Conservation (phyloP, 1,140 invertebrate species). For the Ladona fulva region DNA sequence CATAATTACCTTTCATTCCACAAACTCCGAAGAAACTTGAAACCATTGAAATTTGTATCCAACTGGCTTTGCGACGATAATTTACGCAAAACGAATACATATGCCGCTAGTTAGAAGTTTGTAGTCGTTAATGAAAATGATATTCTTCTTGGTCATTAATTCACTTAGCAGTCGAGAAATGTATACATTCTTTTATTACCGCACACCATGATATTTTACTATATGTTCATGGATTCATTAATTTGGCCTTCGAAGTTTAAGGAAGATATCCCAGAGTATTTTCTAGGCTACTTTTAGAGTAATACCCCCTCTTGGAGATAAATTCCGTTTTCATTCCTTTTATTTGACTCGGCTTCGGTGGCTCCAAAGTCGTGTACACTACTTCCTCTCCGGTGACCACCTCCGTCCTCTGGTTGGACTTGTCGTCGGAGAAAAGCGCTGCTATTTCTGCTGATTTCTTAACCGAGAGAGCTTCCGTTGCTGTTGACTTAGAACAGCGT, state of each 20-base stretch:
- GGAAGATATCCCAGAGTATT: constrained; percentile 46
- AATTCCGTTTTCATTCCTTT: constrained; percentile 35
- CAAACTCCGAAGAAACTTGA: too few relatives aligned
- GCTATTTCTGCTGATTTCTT: constrained; percentile 83
- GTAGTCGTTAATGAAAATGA: too few relatives aligned
- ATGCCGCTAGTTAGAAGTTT: too few relatives aligned
- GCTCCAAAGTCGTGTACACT: constrained; percentile 30
- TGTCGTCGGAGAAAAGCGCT: constrained; percentile 67
- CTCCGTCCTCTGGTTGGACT: constrained; percentile 34
- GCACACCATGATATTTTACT: too few relatives aligned
- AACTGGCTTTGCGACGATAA: too few relatives aligned
- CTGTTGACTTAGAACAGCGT: constrained; percentile 28
- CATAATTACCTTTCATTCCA: too few relatives aligned
- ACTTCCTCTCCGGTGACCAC: constrained; percentile 22
- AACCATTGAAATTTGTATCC: too few relatives aligned
- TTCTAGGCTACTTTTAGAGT: constrained; percentile 35
- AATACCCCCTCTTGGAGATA: constrained; percentile 30
- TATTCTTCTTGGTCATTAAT: too few relatives aligned
- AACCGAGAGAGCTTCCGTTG: constrained; percentile 59
- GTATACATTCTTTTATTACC: too few relatives aligned
- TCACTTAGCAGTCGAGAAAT: too few relatives aligned
- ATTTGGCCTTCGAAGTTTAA: constrained; percentile 21
- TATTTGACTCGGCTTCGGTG: constrained; percentile 21
- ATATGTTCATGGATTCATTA: neutral
- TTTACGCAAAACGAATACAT: too few relatives aligned